A percentile compares a stretch with the other conserved stretches of the same genome.
Evolutionary conservation across 2,797 vertebrate genomes (phyloP).

Genomic region (Sardinella longiceps): DNA sequence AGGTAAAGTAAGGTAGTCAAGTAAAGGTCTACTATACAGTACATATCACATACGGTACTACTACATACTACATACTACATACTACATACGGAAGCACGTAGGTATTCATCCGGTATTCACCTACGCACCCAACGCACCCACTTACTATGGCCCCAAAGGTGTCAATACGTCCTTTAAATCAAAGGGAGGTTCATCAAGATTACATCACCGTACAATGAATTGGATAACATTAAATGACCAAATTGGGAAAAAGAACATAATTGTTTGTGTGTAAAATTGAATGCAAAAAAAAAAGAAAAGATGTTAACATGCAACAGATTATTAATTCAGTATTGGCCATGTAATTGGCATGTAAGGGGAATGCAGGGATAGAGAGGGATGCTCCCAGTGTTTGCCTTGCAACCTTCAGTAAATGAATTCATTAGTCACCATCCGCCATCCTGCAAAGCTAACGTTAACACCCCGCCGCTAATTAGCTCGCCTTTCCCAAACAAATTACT

Average conservation of each 20-base stretch:
- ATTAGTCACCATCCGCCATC: neutral
- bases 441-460: slow-evolving; percentile 14
- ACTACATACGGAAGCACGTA: too few relatives aligned
- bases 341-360: neutral
- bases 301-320: neutral
- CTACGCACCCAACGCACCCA: neutral
- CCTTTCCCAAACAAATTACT: slow-evolving; percentile 65
- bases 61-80: too few relatives aligned
- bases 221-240: too few relatives aligned
- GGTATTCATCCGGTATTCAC: too few relatives aligned
- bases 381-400: slow-evolving; percentile 12
- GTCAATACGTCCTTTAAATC: too few relatives aligned
- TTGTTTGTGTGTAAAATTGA: neutral
- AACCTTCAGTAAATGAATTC: slow-evolving; percentile 19
- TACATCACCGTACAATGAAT: too few relatives aligned
- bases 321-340: neutral
- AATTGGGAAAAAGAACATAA: neutral
- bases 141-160: too few relatives aligned
- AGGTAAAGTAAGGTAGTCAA: neutral
- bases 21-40: neutral
- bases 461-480: slow-evolving; percentile 66
- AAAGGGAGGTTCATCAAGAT: too few relatives aligned
- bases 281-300: neutral
- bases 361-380: neutral
- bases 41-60: neutral